Evolutionary conservation across 2,797 vertebrate genomes (phyloP).

Genomic region (Manis crassicaudata): DNA sequence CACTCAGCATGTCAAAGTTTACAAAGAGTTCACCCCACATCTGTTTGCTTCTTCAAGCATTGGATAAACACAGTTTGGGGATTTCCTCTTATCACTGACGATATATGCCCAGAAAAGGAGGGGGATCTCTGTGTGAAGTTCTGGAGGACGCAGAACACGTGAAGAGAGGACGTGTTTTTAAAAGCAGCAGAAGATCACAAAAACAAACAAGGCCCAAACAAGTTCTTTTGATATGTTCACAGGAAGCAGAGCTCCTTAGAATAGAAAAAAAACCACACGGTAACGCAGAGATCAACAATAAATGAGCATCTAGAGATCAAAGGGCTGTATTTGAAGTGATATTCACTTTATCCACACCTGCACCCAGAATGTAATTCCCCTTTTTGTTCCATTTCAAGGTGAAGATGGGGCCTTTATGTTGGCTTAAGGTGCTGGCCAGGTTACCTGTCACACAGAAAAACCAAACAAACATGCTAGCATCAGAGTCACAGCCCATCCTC

Average conservation of each 20-base stretch:
- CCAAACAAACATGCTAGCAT: neutral
- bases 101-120: fast-evolving
- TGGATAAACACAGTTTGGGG: neutral
- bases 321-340: neutral
- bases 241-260: neutral
- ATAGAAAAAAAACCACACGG: neutral
- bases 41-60: neutral
- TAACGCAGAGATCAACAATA: neutral
- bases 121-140: neutral
- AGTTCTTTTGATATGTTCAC: neutral
- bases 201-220: neutral
- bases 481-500: fast-evolving
- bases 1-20: neutral
- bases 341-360: slow-evolving; percentile 97
- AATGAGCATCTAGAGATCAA: neutral
- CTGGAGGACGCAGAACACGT: fast-evolving
- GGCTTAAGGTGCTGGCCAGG: slow-evolving; percentile 97
- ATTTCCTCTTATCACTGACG: neutral
- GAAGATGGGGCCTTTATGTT: slow-evolving; percentile 99
- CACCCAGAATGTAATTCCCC: slow-evolving; percentile 98
- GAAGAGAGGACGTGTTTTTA: neutral
- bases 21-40: too few species aligned
- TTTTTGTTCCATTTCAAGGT: slow-evolving; percentile 99
- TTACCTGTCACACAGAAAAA: slow-evolving; percentile 89
- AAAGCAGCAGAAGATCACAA: neutral